Evolutionary conservation across 2,797 vertebrate genomes (phyloP), one percentile per base, ranked within the genome.

Genomic region (Dallia pectoralis): DNA sequence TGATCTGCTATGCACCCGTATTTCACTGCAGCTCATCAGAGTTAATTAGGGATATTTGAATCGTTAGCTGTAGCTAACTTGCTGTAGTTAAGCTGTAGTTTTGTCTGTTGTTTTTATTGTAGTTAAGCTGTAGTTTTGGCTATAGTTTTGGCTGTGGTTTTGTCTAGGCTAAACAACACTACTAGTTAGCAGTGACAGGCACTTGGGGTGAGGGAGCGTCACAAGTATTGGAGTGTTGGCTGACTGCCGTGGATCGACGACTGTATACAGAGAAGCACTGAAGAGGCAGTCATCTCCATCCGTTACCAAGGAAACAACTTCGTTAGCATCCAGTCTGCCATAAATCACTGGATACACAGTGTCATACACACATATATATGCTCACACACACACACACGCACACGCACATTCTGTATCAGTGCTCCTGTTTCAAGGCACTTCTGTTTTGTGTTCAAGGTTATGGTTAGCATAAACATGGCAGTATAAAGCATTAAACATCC

Each of bases 261-360:
- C 44, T 47, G 1, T 40, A 40, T 71, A 71, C 79, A 72, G 67
- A 73, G 69, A 68, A 75, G 67, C 68, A 64, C 0, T n/a, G 75
- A 74, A 81, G 74, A 74, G 71, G 15, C 66, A 65, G 61, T 47
- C 70, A 30, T 32, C 15, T 62, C 76, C 69, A 56, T 51, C 68
- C 65, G 70, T 67, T 18, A n/a, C 47, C 49, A 40, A 72, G 33
- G 71, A 56, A 73, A 53, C 30, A 19, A 2, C 77, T 80, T 71
- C 75, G 47, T 68, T 77, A 5, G n/a, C n/a, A 67, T 81, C 75
- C 80, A 85, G 22, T 67, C 30, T 36, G 32, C 64, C 32, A 66
- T 33, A 66, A 40, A 66, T 40, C 64, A n/a, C 5, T n/a, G 18
- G 32, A 19, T n/a, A 25, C 64, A 40, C 18, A 25, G 64, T 30